A percentile compares a stretch with the other conserved stretches of the same genome.
phyloP scores from a whole-genome alignment of 2,797 vertebrate genomes.

The Trachurus trachurus region DNA sequence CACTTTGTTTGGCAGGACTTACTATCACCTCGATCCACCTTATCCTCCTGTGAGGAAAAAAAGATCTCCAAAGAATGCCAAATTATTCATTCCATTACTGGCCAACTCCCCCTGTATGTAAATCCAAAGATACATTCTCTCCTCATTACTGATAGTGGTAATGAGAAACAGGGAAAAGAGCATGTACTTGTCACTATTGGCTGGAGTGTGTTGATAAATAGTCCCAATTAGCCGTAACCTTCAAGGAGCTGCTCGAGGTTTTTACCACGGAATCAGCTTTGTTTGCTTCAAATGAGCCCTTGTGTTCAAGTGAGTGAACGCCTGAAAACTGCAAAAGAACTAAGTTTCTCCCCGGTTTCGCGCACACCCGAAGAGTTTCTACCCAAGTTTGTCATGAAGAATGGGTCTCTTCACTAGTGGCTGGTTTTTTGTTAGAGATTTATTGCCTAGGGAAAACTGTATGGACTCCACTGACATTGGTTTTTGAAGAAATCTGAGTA shows the following conservation, averaged over 20 bases:
- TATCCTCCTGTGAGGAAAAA: neutral
- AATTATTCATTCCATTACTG: slow-evolving; percentile 26
- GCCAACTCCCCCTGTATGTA: slow-evolving; percentile 63
- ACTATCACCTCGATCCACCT: slow-evolving; percentile 22
- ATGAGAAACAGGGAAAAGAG: slow-evolving; percentile 82
- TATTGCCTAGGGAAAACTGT: neutral
- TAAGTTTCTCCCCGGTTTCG: neutral
- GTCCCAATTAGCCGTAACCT: slow-evolving; percentile 85
- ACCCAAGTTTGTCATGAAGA: neutral
- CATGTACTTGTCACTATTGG: slow-evolving; percentile 84
- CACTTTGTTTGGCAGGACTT: slow-evolving; percentile 11
- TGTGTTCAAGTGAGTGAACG: slow-evolving; percentile 37
- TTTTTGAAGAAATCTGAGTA: neutral
- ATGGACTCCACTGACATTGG: neutral
- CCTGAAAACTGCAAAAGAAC: slow-evolving; percentile 32
- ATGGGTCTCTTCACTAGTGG: neutral
- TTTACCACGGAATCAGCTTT: slow-evolving; percentile 59
- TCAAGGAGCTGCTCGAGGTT: slow-evolving; percentile 76
- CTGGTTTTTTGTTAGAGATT: neutral
- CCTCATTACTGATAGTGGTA: slow-evolving; percentile 82
- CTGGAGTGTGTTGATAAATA: slow-evolving; percentile 83
- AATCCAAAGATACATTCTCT: slow-evolving; percentile 70
- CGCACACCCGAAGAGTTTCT: neutral
- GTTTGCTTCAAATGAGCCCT: slow-evolving; percentile 66
- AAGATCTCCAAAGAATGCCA: neutral